phyloP scores from a whole-genome alignment of 1,140 invertebrate species.

The Hyles euphorbiae region DNA sequence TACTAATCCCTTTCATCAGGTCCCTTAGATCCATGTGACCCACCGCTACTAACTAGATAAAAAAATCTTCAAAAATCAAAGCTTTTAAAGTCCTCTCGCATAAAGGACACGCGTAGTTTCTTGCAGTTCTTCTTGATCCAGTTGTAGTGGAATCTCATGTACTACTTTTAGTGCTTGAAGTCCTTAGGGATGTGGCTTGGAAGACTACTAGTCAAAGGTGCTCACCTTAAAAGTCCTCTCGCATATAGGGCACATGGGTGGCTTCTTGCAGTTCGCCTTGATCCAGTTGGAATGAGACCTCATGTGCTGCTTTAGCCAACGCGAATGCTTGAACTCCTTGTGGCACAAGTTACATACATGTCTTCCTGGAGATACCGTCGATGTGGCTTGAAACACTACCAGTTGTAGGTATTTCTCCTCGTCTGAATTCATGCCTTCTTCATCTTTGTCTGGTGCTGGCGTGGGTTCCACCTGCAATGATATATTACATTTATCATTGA shows the following conservation, averaged over 20 bases:
- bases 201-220: neutral
- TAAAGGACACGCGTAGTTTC: too few relatives aligned
- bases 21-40: too few relatives aligned
- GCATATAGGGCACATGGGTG: conserved; percentile 77
- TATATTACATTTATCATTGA: neutral
- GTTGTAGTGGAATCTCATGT: too few relatives aligned
- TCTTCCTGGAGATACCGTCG: conserved; percentile 63
- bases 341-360: conserved; percentile 78
- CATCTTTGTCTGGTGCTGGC: conserved; percentile 18
- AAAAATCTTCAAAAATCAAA: too few relatives aligned
- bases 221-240: conserved; percentile 70
- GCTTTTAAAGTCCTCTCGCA: too few relatives aligned
- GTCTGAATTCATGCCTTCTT: conserved; percentile 50
- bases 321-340: conserved; percentile 77
- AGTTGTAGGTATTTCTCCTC: conserved; percentile 67
- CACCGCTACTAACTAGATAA: too few relatives aligned
- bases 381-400: conserved; percentile 68
- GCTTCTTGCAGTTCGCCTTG: conserved; percentile 78
- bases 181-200: too few relatives aligned
- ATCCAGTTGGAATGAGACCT: conserved; percentile 78
- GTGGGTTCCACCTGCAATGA: conserved; percentile 5
- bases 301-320: conserved; percentile 78
- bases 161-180: too few relatives aligned
- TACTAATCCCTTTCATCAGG: too few relatives aligned
- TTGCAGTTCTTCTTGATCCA: too few relatives aligned